phyloP scores from a whole-genome alignment of 2,888 invertebrate genomes.

The Seira musarum region DNA sequence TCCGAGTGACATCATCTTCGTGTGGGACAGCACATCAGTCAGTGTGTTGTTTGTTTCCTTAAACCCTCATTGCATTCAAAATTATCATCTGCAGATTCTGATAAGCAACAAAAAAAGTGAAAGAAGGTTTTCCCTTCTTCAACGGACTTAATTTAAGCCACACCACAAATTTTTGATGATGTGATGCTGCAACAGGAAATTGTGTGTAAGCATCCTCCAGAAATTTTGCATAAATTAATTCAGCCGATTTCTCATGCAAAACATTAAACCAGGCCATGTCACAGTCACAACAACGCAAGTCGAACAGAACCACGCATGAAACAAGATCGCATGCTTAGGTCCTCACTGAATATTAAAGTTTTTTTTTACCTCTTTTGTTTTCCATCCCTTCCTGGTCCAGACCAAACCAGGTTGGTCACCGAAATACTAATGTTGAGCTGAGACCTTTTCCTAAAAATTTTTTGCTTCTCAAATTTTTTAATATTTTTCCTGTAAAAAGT shows the following conservation, averaged over 20 bases:
- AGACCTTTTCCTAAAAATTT: neutral
- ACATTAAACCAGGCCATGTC: too few relatives aligned
- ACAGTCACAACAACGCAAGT: too few relatives aligned
- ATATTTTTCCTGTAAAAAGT: neutral
- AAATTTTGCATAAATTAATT: neutral
- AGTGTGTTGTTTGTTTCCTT: too few relatives aligned
- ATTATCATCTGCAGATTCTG: neutral
- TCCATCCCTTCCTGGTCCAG: too few relatives aligned
- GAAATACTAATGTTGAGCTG: neutral
- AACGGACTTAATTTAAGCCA: too few relatives aligned
- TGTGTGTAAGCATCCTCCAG: too few relatives aligned
- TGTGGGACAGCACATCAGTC: constrained; percentile 13
- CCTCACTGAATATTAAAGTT: neutral
- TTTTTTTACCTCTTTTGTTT: neutral
- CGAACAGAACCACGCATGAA: neutral
- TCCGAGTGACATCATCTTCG: constrained; percentile 13
- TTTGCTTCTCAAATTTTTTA: neutral
- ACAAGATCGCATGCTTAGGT: neutral
- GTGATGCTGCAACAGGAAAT: too few relatives aligned
- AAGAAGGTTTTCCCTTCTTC: too few relatives aligned
- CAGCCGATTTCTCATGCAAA: neutral
- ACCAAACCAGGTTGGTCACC: neutral
- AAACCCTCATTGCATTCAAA: too few relatives aligned
- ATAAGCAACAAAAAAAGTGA: too few relatives aligned
- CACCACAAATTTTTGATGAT: too few relatives aligned